Evolutionary conservation across 1,140 invertebrate genomes (phyloP).

Genomic region (Drosophila sulfurigaster): DNA sequence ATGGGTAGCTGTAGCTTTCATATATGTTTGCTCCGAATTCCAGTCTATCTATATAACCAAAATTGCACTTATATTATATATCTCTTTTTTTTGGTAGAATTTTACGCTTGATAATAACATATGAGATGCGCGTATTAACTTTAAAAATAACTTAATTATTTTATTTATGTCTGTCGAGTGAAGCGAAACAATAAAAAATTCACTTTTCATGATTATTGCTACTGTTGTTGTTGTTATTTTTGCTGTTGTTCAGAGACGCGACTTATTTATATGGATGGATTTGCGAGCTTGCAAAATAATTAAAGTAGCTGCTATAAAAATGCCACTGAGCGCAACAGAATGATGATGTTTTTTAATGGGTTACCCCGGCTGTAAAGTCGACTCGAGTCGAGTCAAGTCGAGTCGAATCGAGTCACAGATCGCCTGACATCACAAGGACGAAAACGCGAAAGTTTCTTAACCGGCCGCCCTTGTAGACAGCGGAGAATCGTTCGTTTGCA

Average conservation of each 20-base stretch:
- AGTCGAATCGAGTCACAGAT: background rate
- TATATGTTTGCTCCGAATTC: background rate
- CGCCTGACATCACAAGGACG: slow-evolving; percentile 45
- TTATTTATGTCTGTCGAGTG: slow-evolving; percentile 28
- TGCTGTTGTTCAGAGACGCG: slow-evolving; percentile 14
- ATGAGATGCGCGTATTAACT: slow-evolving; percentile 13
- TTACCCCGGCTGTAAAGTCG: background rate
- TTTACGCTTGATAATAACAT: background rate
- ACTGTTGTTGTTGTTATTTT: slow-evolving; percentile 18
- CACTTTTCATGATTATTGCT: slow-evolving; percentile 40
- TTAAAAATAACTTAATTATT: slow-evolving; percentile 46
- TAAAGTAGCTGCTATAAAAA: slow-evolving; percentile 58
- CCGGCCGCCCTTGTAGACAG: slow-evolving; percentile 31
- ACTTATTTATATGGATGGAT: slow-evolving; percentile 48
- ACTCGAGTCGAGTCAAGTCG: background rate
- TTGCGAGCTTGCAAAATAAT: slow-evolving; percentile 63
- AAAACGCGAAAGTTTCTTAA: slow-evolving; percentile 45
- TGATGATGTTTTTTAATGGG: slow-evolving; percentile 34
- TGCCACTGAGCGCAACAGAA: slow-evolving; percentile 7
- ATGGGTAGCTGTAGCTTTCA: no score
- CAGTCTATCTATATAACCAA: background rate
- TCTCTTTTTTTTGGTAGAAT: no score
- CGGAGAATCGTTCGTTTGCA: background rate
- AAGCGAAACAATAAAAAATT: slow-evolving; percentile 11
- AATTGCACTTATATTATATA: slow-evolving; percentile 10